Percentiles rank a stretch among this genome's conserved stretches.
Evolutionary conservation across 2,888 invertebrate species (phyloP).

Genomic region (Tuta absoluta): DNA sequence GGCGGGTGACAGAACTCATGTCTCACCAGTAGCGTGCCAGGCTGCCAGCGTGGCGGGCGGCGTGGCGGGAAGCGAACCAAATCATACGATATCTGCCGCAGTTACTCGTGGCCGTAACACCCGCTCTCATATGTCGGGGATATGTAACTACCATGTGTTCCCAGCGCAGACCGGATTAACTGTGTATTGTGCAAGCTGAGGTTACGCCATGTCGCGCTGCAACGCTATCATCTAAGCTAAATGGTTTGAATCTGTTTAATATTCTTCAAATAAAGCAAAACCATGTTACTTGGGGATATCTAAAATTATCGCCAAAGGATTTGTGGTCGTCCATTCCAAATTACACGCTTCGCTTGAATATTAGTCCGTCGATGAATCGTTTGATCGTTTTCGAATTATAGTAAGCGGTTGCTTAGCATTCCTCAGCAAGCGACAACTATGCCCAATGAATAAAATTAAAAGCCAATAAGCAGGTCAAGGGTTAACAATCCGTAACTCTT

Average conservation of each 20-base stretch:
- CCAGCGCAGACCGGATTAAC: constrained; percentile 2
- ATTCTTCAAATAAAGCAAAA: no score
- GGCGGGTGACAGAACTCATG: constrained; percentile 54
- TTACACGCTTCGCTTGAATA: background rate
- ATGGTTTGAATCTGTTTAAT: no score
- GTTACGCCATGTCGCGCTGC: background rate
- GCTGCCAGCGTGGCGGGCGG: background rate
- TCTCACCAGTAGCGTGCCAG: constrained; percentile 41
- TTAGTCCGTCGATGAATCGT: constrained; percentile 21
- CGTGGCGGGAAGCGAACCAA: constrained; percentile 52
- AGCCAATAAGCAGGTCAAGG: constrained; percentile 63
- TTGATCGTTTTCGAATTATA: constrained; percentile 21
- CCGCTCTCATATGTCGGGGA: constrained; percentile 37
- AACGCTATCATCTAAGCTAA: no score
- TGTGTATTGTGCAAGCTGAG: background rate
- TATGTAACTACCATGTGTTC: constrained; percentile 28
- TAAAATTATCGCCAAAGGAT: background rate
- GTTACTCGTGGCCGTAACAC: constrained; percentile 35
- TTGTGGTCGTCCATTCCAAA: background rate
- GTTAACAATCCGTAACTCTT: constrained; percentile 70
- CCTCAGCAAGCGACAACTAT: constrained; percentile 31
- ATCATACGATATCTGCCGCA: constrained; percentile 59
- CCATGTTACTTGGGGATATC: no score
- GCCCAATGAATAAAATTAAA: constrained; percentile 68
- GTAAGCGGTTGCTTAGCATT: constrained; percentile 33